These are phyloP conservation scores for Anser cygnoides DNA, from an alignment of 2,113 vertebrate genomes.

Conservation along the genomic window DNA sequence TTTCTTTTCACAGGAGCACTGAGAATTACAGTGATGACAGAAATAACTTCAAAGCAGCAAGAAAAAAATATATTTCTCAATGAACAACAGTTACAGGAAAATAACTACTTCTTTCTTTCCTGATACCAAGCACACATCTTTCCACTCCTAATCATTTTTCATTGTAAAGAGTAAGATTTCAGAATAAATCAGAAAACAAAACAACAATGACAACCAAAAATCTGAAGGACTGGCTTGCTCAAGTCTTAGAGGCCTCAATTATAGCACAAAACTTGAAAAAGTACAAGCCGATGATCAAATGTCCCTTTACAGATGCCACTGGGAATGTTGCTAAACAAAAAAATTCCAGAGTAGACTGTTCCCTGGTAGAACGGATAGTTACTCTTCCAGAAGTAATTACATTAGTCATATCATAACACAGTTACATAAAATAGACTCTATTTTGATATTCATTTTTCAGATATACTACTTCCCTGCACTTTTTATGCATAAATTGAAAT, in stretches of 20 bases:
- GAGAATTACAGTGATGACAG: constrained; percentile 58
- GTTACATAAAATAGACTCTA: background rate
- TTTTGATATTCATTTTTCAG: background rate
- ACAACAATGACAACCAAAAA: background rate
- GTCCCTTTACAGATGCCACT: background rate
- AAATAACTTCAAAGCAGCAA: constrained; percentile 59
- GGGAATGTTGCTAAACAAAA: background rate
- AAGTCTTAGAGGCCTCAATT: background rate
- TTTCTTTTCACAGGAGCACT: constrained; percentile 10
- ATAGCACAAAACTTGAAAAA: background rate
- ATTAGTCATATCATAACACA: background rate
- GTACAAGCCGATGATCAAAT: background rate
- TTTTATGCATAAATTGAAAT: background rate
- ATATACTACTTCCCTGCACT: background rate
- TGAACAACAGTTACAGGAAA: constrained; percentile 17
- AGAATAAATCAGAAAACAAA: background rate
- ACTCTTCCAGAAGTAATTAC: background rate
- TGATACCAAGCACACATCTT: background rate
- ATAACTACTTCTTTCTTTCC: background rate
- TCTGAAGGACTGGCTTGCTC: background rate
- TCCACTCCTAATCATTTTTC: background rate
- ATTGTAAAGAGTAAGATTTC: background rate
- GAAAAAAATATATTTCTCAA: background rate
- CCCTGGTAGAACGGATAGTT: background rate
- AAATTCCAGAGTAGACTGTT: background rate